phyloP scores from a whole-genome alignment of 1,140 invertebrate genomes.

The Caenorhabditis latens region DNA sequence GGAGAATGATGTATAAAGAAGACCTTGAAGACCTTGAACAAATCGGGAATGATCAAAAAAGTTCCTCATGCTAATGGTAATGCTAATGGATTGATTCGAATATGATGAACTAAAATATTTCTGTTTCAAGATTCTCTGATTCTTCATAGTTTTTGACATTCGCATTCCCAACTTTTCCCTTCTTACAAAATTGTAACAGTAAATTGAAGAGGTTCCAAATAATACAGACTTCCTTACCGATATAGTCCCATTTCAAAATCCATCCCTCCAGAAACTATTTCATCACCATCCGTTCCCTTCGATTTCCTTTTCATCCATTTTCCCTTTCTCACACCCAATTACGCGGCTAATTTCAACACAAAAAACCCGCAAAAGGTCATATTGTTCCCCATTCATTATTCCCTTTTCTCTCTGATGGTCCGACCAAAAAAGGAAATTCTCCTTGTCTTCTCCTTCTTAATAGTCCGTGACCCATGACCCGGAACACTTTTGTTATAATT shows the following conservation, averaged over 20 bases:
- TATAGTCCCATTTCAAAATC: no score
- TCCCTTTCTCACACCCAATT: not conserved
- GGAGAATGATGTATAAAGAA: not conserved
- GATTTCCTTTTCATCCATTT: no score
- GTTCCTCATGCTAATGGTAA: conserved; percentile 16
- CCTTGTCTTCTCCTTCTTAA: conserved; percentile 18
- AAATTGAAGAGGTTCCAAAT: no score
- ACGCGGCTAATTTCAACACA: not conserved
- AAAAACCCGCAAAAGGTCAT: conserved; percentile 35
- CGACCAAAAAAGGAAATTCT: not conserved
- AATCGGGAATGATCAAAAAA: not conserved
- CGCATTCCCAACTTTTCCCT: no score
- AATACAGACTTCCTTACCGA: no score
- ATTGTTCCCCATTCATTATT: conserved; percentile 15
- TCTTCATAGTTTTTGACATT: no score
- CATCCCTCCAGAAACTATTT: no score
- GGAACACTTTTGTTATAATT: conserved; percentile 41
- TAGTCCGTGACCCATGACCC: conserved; percentile 48
- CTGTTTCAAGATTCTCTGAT: no score
- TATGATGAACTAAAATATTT: no score
- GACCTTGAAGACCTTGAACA: conserved; percentile 17
- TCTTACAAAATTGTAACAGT: no score
- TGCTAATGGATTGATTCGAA: not conserved
- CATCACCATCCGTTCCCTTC: no score
- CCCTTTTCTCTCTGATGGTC: not conserved